Evolutionary conservation across 2,113 vertebrate genomes (phyloP).

Genomic region (Channa maculata): DNA sequence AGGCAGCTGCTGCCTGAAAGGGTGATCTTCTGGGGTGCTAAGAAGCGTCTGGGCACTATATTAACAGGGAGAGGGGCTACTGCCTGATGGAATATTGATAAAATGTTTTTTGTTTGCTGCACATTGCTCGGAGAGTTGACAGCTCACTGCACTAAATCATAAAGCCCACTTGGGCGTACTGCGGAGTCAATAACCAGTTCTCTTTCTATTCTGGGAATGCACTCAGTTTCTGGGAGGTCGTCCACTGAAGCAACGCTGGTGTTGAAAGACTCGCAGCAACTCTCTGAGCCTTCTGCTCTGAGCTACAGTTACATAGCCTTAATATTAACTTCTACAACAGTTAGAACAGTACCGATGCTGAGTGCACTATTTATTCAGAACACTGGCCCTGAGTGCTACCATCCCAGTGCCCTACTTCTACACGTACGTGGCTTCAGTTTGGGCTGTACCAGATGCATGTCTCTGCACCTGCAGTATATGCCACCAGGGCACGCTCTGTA

Average conservation of each 20-base stretch:
- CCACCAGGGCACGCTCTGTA: conserved; percentile 9
- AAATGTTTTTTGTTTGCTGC: conserved; percentile 81
- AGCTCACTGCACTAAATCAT: conserved; percentile 81
- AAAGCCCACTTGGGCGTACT: conserved; percentile 73
- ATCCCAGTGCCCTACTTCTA: neutral
- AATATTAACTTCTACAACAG: conserved; percentile 9
- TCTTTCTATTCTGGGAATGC: conserved; percentile 74
- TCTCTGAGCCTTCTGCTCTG: conserved; percentile 30
- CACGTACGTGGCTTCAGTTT: neutral
- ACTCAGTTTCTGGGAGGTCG: conserved; percentile 63
- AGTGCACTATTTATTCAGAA: neutral
- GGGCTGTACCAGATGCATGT: neutral
- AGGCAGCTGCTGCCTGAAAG: conserved; percentile 52
- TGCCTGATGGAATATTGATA: conserved; percentile 83
- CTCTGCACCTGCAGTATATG: neutral
- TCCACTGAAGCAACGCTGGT: conserved; percentile 56
- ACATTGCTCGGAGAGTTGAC: conserved; percentile 78
- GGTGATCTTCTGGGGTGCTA: conserved; percentile 44
- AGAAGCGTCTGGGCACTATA: conserved; percentile 61
- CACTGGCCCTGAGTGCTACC: neutral
- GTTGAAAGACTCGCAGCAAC: conserved; percentile 38
- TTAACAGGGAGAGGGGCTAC: conserved; percentile 71
- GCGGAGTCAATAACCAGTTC: conserved; percentile 76
- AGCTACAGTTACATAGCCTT: neutral
- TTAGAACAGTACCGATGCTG: neutral